Evolutionary conservation across 2,888 invertebrate species (phyloP).

Genomic region (Caenorhabditis sinica): DNA sequence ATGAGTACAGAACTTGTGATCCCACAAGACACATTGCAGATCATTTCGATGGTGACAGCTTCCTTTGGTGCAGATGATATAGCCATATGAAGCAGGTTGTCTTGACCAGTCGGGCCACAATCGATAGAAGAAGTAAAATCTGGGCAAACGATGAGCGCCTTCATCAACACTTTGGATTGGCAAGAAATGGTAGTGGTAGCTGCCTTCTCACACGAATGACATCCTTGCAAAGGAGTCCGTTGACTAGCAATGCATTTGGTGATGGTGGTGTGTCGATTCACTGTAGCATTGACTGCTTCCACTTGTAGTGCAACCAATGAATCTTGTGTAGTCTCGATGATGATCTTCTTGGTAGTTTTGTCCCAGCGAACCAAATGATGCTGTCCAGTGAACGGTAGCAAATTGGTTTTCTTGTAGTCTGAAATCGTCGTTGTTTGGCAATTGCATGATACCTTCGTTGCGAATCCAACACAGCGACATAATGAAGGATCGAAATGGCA

Average conservation of each 20-base stretch:
- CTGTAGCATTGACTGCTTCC: slow-evolving; percentile 2
- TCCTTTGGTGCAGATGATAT: background rate
- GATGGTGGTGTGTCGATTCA: background rate
- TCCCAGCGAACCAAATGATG: no score
- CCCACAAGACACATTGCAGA: background rate
- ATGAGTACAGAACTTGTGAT: background rate
- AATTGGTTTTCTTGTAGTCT: no score
- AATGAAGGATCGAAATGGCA: no score
- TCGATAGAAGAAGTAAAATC: background rate
- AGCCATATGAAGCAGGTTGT: background rate
- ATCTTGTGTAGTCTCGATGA: slow-evolving; percentile 1
- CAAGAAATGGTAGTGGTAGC: background rate
- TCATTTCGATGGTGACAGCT: background rate
- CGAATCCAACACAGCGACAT: no score
- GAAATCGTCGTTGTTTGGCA: no score
- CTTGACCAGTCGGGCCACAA: background rate
- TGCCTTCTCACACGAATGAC: slow-evolving; percentile 2
- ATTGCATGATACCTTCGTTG: background rate
- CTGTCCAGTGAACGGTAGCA: no score
- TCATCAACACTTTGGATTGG: background rate
- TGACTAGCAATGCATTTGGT: background rate
- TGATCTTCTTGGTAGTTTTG: no score
- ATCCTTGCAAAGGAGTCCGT: background rate
- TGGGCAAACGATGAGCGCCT: background rate
- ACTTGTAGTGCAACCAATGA: background rate